Evolutionary conservation across 2,888 invertebrate genomes (phyloP).

Genomic region (Hirtodrosophila alboralis): DNA sequence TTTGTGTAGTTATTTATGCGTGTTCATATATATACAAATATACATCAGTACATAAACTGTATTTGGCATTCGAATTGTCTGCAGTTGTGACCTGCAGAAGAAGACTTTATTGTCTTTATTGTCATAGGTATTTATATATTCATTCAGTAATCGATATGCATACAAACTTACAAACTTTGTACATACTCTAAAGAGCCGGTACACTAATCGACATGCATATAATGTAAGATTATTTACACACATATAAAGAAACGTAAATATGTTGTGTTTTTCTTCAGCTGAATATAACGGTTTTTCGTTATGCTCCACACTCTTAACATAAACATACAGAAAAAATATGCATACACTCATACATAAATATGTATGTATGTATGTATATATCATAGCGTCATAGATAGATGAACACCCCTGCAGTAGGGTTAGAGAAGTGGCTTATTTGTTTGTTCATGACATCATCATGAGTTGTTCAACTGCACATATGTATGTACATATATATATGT

Average conservation of each 20-base stretch:
- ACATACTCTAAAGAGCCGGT: too few species aligned
- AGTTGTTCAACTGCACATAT: constrained; percentile 8
- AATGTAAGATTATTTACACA: too few species aligned
- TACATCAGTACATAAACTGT: constrained; percentile 5
- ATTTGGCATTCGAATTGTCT: constrained; percentile 23
- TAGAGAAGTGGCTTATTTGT: constrained; percentile 4
- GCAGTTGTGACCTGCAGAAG: constrained; percentile 19
- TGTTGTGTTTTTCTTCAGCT: too few species aligned
- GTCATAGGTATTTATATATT: too few species aligned
- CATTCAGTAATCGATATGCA: too few species aligned
- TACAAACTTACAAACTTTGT: too few species aligned
- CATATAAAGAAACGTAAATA: too few species aligned
- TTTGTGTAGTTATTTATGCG: constrained; percentile 2
- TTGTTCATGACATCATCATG: constrained; percentile 7
- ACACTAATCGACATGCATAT: too few species aligned
- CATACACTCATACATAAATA: constrained; percentile 6
- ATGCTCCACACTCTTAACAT: too few species aligned
- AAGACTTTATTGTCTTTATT: constrained; percentile 29
- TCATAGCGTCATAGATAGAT: constrained; percentile 21
- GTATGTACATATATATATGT: constrained; percentile 1
- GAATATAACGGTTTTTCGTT: too few species aligned
- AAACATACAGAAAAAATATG: too few species aligned
- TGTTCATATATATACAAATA: constrained; percentile 13
- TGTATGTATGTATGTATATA: too few species aligned
- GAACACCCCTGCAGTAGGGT: constrained; percentile 7